Evolutionary conservation across 2,113 vertebrate genomes (phyloP).

Genomic region (Pyrgilauda ruficollis): DNA sequence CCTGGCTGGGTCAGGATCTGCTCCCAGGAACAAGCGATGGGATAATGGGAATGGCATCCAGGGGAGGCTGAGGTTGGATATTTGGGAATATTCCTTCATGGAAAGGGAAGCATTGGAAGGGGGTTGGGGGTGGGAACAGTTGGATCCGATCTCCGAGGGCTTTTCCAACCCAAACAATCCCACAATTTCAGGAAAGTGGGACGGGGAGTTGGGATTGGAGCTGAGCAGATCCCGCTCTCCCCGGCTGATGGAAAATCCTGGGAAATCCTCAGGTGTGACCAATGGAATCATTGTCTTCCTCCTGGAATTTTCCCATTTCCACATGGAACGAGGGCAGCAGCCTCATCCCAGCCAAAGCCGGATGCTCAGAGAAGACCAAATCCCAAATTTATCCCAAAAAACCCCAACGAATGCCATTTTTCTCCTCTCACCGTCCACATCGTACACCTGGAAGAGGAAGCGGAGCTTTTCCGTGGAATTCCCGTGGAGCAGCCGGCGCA

Average conservation of each 20-base stretch:
- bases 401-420: accelerated
- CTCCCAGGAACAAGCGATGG: accelerated
- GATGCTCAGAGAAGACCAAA: not conserved
- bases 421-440: constrained; percentile 80
- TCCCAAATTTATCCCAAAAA: accelerated
- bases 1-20: too few relatives aligned
- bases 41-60: not conserved
- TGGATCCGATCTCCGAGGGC: accelerated
- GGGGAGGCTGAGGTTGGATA: too few relatives aligned
- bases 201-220: accelerated
- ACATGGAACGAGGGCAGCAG: accelerated
- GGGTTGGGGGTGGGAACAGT: not conserved
- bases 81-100: not conserved
- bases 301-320: not conserved
- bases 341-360: not conserved
- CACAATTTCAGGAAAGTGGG: not conserved
- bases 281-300: not conserved
- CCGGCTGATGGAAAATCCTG: accelerated
- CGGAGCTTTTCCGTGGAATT: constrained; percentile 81
- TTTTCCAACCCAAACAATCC: not conserved
- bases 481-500: constrained; percentile 81
- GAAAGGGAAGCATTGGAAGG: not conserved
- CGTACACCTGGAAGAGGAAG: constrained; percentile 91
- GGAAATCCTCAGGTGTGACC: accelerated
- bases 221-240: accelerated